These are phyloP conservation scores for Spheniscus humboldti DNA, from an alignment of 2,797 vertebrate species.

Conservation along the genomic window DNA sequence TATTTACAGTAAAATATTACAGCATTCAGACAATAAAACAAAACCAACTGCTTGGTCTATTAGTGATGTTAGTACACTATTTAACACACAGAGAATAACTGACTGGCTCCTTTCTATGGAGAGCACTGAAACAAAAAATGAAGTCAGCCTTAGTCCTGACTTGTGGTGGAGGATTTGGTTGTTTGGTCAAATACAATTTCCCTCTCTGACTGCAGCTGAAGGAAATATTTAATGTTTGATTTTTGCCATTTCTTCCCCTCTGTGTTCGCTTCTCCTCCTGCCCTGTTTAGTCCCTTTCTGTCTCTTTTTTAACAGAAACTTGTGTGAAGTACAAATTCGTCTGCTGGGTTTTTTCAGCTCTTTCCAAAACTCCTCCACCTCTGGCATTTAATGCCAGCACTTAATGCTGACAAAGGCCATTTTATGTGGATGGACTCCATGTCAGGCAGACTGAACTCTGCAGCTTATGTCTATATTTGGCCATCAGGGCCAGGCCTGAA, in stretches of 20 bases:
- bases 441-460: background rate
- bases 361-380: background rate
- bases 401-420: background rate
- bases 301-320: background rate
- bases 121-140: background rate
- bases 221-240: background rate
- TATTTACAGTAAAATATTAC: background rate
- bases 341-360: background rate
- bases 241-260: background rate
- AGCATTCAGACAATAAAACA: background rate
- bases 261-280: background rate
- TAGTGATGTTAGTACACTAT: background rate
- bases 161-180: background rate
- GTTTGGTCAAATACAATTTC: background rate
- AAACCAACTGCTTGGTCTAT: background rate
- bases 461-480: background rate
- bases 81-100: background rate
- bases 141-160: background rate
- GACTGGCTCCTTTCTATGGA: background rate
- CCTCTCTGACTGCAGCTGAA: background rate
- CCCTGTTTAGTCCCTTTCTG: background rate
- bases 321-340: background rate
- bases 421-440: background rate
- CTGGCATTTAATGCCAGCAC: background rate
- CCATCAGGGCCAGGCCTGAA: background rate